Base-by-base conservation (phyloP, 2,113 vertebrate genomes). In the Ophiodon elongatus region DNA sequence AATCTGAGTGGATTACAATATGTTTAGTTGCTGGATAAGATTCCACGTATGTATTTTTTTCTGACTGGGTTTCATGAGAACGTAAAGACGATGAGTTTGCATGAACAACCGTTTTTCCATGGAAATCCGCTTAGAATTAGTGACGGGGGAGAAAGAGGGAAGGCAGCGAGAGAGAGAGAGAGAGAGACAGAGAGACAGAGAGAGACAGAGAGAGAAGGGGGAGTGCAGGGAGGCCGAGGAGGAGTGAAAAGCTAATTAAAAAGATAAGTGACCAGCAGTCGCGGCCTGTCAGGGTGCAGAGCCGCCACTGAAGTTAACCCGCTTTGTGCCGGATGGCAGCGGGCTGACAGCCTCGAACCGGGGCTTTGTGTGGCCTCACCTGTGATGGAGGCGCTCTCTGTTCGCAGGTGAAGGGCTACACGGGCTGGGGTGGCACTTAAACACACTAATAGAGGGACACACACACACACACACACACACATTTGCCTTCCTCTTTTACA, bases 181-280 rank as follows among this genome's bases (percentile, higher is more conserved):
- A 64, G 27, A 77, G 60, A 82, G 67, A 69, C 76, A 62, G 79
- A 66, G 73, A 59, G 80, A 82, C 31, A 29, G 25, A 13, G 9
- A 39, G 35, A 39, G 35, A 65, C 17, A 57, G 79, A 75, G 54
- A 41, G 82, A 80, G 68, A 45, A 17, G 47, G 50, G 15, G 31
- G 62, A 39, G 83, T 1, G 70, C 35, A 41, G 73, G 78, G 77
- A 78, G 54, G 82, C 88, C 72, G 89, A 83, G 83, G 86, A 85
- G 76, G 80, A 90, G 90, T 86, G 93, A 93, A 90, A 90, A 93
- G 90, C 92, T 94, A 93, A 94, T 94, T 94, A 94, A 94, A 94
- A 92, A 94, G 93, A 92, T 94, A 94, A 93, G 94, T 94, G 94
- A 92, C 92, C 90, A 84, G 90, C 86, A 89, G 88, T 83, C 75